A percentile compares a stretch with the other conserved stretches of the same genome.
phyloP scores from a whole-genome alignment of 2,113 vertebrate genomes.

The Gobio gobio region DNA sequence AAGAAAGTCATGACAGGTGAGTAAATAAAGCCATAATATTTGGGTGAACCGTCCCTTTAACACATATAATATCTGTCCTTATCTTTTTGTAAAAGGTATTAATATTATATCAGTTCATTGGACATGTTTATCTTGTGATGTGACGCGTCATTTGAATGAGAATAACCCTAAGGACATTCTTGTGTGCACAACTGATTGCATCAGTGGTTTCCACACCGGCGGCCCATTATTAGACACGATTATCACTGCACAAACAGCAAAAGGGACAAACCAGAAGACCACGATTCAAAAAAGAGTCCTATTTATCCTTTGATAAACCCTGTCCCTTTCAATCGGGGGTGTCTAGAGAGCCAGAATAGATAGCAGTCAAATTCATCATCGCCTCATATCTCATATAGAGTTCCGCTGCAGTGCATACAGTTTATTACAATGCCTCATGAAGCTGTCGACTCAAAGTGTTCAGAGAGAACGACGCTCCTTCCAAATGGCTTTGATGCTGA shows the following conservation, averaged over 20 bases:
- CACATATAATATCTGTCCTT: neutral
- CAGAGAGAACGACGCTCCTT: neutral
- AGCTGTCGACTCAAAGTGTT: constrained; percentile 45
- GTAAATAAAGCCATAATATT: neutral
- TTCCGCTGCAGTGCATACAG: constrained; percentile 25
- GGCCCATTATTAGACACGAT: constrained; percentile 48
- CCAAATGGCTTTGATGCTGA: constrained; percentile 4
- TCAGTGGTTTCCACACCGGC: constrained; percentile 62
- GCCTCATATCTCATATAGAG: constrained; percentile 23
- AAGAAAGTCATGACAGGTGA: neutral
- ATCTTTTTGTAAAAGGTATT: neutral
- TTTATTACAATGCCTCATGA: constrained; percentile 49
- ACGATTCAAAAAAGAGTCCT: neutral
- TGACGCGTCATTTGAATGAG: constrained; percentile 74
- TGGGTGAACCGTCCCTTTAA: neutral
- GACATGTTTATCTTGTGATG: constrained; percentile 64
- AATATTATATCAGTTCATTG: constrained; percentile 60
- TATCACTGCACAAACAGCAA: constrained; percentile 43
- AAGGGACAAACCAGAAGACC: constrained; percentile 13
- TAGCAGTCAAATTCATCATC: constrained; percentile 26
- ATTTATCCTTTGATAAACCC: constrained; percentile 12
- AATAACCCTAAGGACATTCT: constrained; percentile 68
- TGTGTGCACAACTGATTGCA: constrained; percentile 59
- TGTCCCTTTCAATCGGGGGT: neutral
- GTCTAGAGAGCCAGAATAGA: constrained; percentile 26